Percentiles rank a stretch among this genome's conserved stretches.
phyloP scores from a whole-genome alignment of 2,113 vertebrate species.

The Herpetotheres cachinnans region DNA sequence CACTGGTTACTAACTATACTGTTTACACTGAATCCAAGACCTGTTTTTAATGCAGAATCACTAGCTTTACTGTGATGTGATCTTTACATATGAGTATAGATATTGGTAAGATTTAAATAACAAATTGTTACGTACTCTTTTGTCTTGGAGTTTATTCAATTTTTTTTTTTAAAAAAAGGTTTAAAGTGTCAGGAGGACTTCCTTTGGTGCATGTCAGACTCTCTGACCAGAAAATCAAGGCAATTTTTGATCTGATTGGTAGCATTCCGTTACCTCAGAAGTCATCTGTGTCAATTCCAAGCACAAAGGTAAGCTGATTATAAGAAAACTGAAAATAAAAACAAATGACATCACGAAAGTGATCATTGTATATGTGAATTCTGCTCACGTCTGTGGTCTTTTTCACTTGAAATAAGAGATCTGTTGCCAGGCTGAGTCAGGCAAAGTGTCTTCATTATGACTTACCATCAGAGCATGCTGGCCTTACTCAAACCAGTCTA shows the following conservation, averaged over 20 bases:
- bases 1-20: not conserved
- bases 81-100: not conserved
- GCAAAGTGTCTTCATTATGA: not conserved
- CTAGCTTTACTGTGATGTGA: not conserved
- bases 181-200: conserved; percentile 92
- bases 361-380: not conserved
- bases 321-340: not conserved
- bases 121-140: not conserved
- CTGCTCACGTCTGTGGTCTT: not conserved
- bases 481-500: not conserved
- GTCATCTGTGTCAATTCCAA: conserved; percentile 60
- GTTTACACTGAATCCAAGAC: not conserved
- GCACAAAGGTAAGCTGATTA: conserved; percentile 74
- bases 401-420: not conserved
- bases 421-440: not conserved
- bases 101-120: not conserved
- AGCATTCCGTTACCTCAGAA: conserved; percentile 86
- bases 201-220: conserved; percentile 88
- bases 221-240: conserved; percentile 90
- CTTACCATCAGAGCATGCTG: not conserved
- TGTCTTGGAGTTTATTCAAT: not conserved
- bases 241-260: conserved; percentile 79
- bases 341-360: accelerated
- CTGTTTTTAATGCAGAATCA: not conserved
- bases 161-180: conserved; percentile 74